A percentile compares a stretch with the other conserved stretches of the same genome.
Evolutionary conservation across 2,113 vertebrate genomes (phyloP).

Genomic region (Stigmatopora argus): DNA sequence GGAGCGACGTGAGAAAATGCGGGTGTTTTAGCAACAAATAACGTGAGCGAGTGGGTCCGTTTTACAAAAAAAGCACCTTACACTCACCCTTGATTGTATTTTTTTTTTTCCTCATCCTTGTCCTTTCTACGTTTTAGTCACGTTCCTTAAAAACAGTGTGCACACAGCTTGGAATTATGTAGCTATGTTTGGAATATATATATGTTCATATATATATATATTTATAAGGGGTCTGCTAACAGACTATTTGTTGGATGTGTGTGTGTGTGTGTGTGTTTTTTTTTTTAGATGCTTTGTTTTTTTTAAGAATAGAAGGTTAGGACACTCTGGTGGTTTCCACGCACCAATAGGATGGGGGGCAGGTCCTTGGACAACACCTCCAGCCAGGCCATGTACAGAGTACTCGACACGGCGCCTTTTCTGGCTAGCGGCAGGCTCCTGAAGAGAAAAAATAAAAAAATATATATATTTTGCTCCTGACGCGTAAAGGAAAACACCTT

Average conservation of each 20-base stretch:
- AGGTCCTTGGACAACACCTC: constrained; percentile 90
- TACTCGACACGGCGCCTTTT: constrained; percentile 90
- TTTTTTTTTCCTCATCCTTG: constrained; percentile 19
- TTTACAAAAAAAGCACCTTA: constrained; percentile 4
- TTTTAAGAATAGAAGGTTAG: constrained; percentile 97
- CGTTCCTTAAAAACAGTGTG: constrained; percentile 28
- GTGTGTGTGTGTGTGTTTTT: constrained; percentile 5
- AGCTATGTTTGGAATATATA: constrained; percentile 31
- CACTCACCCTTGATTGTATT: constrained; percentile 8
- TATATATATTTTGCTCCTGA: neutral
- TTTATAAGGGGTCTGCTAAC: constrained; percentile 48
- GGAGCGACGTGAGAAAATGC: constrained; percentile 28
- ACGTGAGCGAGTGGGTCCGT: constrained; percentile 23
- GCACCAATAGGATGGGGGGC: constrained; percentile 89
- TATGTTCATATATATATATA: constrained; percentile 1
- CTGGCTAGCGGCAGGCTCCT: constrained; percentile 95
- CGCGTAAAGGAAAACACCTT: no score
- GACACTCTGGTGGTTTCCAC: constrained; percentile 98
- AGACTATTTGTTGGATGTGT: constrained; percentile 32
- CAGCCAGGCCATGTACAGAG: constrained; percentile 96
- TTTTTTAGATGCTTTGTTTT: constrained; percentile 43
- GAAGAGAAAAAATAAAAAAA: neutral
- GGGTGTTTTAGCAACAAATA: constrained; percentile 28
- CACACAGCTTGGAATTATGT: constrained; percentile 18
- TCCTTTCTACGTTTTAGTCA: constrained; percentile 22